A percentile compares a stretch with the other conserved stretches of the same genome.
phyloP scores from a whole-genome alignment of 1,140 invertebrate genomes.

The Macrocentrus cingulum region DNA sequence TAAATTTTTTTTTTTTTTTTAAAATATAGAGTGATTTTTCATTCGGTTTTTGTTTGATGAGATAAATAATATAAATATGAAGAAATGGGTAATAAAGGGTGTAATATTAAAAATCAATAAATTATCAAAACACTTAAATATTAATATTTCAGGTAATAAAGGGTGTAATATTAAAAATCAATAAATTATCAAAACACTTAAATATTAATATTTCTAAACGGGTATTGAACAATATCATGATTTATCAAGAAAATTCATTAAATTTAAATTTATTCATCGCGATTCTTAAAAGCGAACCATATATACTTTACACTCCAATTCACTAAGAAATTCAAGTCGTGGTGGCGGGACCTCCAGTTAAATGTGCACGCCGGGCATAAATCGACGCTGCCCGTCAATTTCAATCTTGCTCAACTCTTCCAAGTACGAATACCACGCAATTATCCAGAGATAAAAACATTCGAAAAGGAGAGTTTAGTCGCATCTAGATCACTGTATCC shows the following conservation, averaged over 20 bases:
- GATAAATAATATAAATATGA: no score
- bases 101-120: no score
- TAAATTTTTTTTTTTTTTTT: no score
- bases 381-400: slow-evolving; percentile 20
- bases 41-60: no score
- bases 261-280: slow-evolving; percentile 23
- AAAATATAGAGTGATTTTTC: no score
- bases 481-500: slow-evolving; percentile 20
- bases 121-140: slow-evolving; percentile 1
- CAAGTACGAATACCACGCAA: slow-evolving; percentile 26
- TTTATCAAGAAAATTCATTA: not conserved
- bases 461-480: slow-evolving; percentile 13
- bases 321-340: slow-evolving; percentile 18
- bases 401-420: slow-evolving; percentile 17
- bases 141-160: slow-evolving; percentile 11
- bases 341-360: not conserved
- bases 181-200: slow-evolving; percentile 6
- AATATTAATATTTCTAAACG: not conserved
- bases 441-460: slow-evolving; percentile 24
- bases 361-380: slow-evolving; percentile 5
- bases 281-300: slow-evolving; percentile 27
- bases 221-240: not conserved
- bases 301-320: slow-evolving; percentile 20
- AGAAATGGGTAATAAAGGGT: no score
- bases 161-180: no score